Base-by-base conservation (phyloP, 2,888 invertebrate genomes). In the Amitus sp. region DNA sequence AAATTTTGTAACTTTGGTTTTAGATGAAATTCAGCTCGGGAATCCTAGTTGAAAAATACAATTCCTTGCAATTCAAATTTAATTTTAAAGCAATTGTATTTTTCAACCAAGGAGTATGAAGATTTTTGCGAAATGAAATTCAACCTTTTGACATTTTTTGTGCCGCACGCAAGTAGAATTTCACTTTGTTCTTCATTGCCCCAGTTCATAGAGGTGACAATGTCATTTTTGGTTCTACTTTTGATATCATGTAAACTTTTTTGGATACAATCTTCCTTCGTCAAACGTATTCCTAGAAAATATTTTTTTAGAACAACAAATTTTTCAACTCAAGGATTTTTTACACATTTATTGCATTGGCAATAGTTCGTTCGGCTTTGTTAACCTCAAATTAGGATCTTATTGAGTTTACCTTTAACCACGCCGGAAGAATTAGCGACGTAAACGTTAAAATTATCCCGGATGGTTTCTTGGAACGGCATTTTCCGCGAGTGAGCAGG, bases 141-240 rank as follows among this genome's bases (percentile, higher is more conserved):
- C n/a, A n/a, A 62, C 78, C 76, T 76, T 56, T 70, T 71, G 49
- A 57, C 54, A 37, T 39, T 55, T 60, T 72, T 71, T 2, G 46
- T 50, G 13, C 79, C 78, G 58, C 76, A 79, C 0, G 65, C 93
- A 4, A 94, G 81, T 2, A 94, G 73, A 65, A 94, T 86, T 76
- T 93, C 90, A 55, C 80, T 81, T 30, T 88, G 87, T 0, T 82
- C 73, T 1, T 76, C 80, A 67, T 89, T 86, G 0, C 87, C 88
- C 89, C 92, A 94, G 9, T 85, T 84, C 75, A 94, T 82, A 0
- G 88, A 83, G 0, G 90, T 90, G 30, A 94, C 86, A n/a, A 86
- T 83, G 40, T 89, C 87, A 57, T 88, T 85, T 67, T 87, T 87
- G 23, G 86, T 84, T 52, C 90, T 74, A 0, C 82, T 76, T 37